A percentile compares a stretch with the other conserved stretches of the same genome.
Conservation (phyloP, 2,888 invertebrate genomes). For the Drosophila meridionalis region DNA sequence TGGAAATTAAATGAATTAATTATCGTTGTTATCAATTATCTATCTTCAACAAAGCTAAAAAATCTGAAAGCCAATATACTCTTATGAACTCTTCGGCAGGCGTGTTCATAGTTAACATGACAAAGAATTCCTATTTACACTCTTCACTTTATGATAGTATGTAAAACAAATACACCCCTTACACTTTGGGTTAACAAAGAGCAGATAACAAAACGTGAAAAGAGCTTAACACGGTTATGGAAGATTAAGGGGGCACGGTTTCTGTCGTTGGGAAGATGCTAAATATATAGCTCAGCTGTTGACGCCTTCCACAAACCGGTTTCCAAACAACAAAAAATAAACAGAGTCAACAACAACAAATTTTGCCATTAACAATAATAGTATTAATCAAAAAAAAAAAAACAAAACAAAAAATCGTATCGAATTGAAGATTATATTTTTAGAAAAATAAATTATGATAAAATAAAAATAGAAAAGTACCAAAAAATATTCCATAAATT, state of each 20-base stretch:
- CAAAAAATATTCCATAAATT: constrained; percentile 11
- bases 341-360: constrained; percentile 7
- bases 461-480: not conserved
- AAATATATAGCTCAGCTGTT: constrained; percentile 15
- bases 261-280: not conserved
- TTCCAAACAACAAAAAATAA: constrained; percentile 1
- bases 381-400: constrained; percentile 20
- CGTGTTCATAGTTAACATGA: not conserved
- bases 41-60: too few species aligned
- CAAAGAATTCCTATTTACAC: not conserved
- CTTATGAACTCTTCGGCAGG: not conserved
- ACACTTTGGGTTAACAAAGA: not conserved
- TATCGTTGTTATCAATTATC: too few species aligned
- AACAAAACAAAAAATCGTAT: not conserved
- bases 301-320: constrained; percentile 11
- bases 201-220: not conserved
- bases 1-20: too few species aligned
- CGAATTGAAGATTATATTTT: constrained; percentile 4
- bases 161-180: not conserved
- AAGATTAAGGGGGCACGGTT: constrained; percentile 1
- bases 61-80: not conserved
- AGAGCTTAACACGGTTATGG: not conserved
- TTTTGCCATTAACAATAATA: not conserved
- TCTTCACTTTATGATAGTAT: not conserved
- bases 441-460: not conserved